Evolutionary conservation across 2,113 vertebrate species (phyloP).

Genomic region (Ornithorhynchus anatinus): DNA sequence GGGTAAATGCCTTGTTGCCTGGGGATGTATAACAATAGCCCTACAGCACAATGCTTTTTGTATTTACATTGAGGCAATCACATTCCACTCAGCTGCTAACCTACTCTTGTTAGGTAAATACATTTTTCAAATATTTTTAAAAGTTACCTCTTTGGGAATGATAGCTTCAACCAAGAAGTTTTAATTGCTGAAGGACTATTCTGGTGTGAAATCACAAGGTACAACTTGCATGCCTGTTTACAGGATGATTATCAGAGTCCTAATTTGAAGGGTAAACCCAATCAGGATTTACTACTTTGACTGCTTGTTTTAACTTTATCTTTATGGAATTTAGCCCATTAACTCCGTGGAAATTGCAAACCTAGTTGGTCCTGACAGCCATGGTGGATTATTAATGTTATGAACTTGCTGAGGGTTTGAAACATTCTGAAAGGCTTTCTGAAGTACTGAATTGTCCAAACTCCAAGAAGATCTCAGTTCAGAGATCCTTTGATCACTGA

Average conservation of each 20-base stretch:
- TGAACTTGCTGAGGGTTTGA: background rate
- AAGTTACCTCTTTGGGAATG: background rate
- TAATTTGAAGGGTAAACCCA: background rate
- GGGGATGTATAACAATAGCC: background rate
- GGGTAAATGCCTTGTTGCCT: background rate
- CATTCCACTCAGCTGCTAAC: background rate
- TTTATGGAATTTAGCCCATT: background rate
- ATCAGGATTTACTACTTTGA: background rate
- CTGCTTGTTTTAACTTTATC: background rate
- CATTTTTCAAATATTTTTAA: background rate
- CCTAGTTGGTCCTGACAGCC: background rate
- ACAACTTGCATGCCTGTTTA: no score
- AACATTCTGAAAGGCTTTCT: background rate
- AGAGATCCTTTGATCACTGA: constrained; percentile 5
- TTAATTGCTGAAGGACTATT: background rate
- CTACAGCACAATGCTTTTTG: background rate
- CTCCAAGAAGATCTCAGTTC: background rate
- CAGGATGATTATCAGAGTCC: background rate
- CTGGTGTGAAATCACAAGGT: no score
- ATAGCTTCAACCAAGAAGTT: constrained; percentile 1
- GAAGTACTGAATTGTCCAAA: background rate
- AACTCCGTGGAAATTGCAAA: background rate
- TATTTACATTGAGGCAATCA: background rate
- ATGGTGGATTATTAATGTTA: background rate
- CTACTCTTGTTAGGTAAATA: background rate